Percentiles rank a stretch among this genome's conserved stretches.
Conservation (phyloP, 2,888 invertebrate species). For the Coenonympha arcania region DNA sequence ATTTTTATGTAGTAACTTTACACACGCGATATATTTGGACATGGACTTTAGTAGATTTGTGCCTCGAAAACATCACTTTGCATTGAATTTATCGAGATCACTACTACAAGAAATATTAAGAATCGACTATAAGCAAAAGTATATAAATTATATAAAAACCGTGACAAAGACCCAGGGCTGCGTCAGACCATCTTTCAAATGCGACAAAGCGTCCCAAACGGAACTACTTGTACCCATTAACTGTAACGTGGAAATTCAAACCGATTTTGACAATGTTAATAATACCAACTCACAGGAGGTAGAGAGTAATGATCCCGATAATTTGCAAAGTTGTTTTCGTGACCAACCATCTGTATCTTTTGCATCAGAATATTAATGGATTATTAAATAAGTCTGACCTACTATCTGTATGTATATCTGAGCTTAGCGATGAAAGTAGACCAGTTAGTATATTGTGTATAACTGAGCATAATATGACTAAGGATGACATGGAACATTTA, state of each 20-base stretch:
- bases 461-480: neutral
- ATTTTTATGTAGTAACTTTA: too few relatives aligned
- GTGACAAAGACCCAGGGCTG: too few relatives aligned
- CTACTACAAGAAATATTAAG: too few relatives aligned
- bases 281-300: neutral
- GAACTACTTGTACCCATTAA: too few relatives aligned
- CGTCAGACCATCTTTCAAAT: too few relatives aligned
- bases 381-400: neutral
- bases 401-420: neutral
- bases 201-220: too few relatives aligned
- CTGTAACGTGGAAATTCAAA: neutral
- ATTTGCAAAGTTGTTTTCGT: neutral
- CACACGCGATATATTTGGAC: too few relatives aligned
- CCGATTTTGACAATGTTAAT: neutral
- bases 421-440: neutral
- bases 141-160: too few relatives aligned
- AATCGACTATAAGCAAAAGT: too few relatives aligned
- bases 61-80: too few relatives aligned
- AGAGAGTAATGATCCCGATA: neutral
- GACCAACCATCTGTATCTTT: neutral
- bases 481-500: neutral
- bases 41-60: too few relatives aligned
- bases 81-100: too few relatives aligned
- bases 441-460: neutral
- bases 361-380: neutral